Evolutionary conservation across 2,888 invertebrate species (phyloP).

Genomic region (Hyalella azteca): DNA sequence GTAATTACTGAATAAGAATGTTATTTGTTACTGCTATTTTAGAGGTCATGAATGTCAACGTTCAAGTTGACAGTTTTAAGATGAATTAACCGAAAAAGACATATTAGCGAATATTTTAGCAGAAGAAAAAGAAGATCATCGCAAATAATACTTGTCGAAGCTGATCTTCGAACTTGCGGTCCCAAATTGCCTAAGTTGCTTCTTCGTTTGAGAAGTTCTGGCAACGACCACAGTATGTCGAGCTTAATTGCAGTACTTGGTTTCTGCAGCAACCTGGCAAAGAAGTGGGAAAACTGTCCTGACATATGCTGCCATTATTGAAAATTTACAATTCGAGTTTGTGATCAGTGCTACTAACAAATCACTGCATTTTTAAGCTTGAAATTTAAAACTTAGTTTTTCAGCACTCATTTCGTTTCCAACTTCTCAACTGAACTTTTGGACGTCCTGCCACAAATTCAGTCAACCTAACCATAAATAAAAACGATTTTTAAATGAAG

Average conservation of each 20-base stretch:
- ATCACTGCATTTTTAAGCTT: conserved; percentile 13
- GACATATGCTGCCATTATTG: conserved; percentile 31
- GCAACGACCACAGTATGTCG: conserved; percentile 26
- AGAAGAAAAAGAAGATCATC: conserved; percentile 28
- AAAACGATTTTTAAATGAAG: too few species aligned
- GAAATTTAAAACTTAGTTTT: conserved; percentile 4
- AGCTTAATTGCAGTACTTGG: conserved; percentile 20
- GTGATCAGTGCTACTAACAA: conserved; percentile 13
- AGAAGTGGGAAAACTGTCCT: conserved; percentile 29
- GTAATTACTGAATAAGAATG: too few species aligned
- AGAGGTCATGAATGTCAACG: too few species aligned
- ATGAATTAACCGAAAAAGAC: conserved; percentile 27
- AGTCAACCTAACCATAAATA: too few species aligned
- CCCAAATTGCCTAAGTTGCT: conserved; percentile 31
- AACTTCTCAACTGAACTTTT: too few species aligned
- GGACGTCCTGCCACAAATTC: too few species aligned
- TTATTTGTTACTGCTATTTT: too few species aligned
- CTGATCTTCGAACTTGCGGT: conserved; percentile 35
- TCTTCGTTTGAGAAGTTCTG: conserved; percentile 35
- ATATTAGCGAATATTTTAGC: conserved; percentile 25
- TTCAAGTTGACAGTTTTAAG: too few species aligned
- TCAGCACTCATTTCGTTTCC: too few species aligned
- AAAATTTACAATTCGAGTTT: conserved; percentile 27
- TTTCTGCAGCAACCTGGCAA: conserved; percentile 36
- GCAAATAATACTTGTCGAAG: conserved; percentile 36